Base-by-base conservation (phyloP, 2,113 vertebrate species). In the Alectura lathami region DNA sequence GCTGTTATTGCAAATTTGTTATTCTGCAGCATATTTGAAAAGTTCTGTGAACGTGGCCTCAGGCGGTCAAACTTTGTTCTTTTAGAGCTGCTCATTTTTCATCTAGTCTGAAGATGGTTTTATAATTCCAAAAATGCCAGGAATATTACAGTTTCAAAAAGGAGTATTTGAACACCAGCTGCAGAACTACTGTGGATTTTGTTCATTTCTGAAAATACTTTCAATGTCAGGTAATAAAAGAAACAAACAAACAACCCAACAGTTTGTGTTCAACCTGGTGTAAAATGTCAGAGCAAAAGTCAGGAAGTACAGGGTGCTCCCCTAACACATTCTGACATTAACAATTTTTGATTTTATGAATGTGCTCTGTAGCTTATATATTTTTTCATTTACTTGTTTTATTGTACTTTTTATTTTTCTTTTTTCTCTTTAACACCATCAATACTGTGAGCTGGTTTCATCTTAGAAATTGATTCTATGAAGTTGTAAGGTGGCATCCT, bases 211-310 rank as follows among this genome's bases (percentile, higher is more conserved):
- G 4, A 82, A 82, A 86, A 32, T 11, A 64, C 27, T 78, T 94
- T 73, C 77, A 57, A 1, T 60, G 57, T 60, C 83, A 84, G 45
- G 40, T 78, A 89, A 81, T 50, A n/a, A 48, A 86, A 68, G 32
- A 63, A 63, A 40, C 59, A 36, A 36, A 16, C 24, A 62, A 62
- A 27, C 23, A 85, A 60, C 10, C 24, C 54, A 80, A 88, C 34
- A 17, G 83, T 81, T 88, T 75, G 69, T 89, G 92, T 79, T 96
- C 95, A 96, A 43, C 60, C 62, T 92, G 78, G 83, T 86, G 91
- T 94, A 84, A 96, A 96, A 96, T 94, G 84, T 92, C 92, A 94
- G 95, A 85, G 48, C 43, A 89, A 81, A 91, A 92, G 86, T 93
- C 86, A 75, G 48, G 83, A 84, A 96, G 60, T 64, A 17, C 23